Conservation (phyloP, 2,113 vertebrate species). For the Cnemophilus loriae region DNA sequence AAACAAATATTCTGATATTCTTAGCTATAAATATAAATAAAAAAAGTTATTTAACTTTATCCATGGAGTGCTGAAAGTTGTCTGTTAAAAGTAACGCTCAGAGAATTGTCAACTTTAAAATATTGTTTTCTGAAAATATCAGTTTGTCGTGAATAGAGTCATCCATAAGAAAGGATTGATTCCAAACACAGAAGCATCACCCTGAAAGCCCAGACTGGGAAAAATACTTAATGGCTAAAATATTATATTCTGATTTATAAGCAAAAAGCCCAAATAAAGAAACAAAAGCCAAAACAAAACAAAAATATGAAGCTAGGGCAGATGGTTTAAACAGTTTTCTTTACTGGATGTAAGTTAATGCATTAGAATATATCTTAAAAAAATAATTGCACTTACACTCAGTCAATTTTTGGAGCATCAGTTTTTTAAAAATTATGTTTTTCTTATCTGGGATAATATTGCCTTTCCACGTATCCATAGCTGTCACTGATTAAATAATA, state of each 20-base stretch:
- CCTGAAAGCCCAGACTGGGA: background rate
- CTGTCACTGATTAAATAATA: background rate
- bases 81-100: background rate
- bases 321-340: background rate
- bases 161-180: background rate
- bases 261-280: rapidly evolving
- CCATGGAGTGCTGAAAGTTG: background rate
- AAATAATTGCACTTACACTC: background rate
- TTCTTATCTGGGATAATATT: background rate
- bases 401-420: background rate
- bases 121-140: background rate
- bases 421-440: background rate
- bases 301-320: rapidly evolving
- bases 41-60: background rate
- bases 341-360: background rate
- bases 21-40: background rate
- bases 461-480: background rate
- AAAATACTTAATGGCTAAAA: background rate
- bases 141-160: background rate
- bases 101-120: background rate
- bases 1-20: background rate
- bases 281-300: rapidly evolving
- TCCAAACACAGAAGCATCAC: background rate
- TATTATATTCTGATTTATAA: background rate
- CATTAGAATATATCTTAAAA: background rate